Percentiles rank a stretch among this genome's conserved stretches.
Evolutionary conservation across 1,140 invertebrate species (phyloP).

Genomic region (Macrocentrus cingulum): DNA sequence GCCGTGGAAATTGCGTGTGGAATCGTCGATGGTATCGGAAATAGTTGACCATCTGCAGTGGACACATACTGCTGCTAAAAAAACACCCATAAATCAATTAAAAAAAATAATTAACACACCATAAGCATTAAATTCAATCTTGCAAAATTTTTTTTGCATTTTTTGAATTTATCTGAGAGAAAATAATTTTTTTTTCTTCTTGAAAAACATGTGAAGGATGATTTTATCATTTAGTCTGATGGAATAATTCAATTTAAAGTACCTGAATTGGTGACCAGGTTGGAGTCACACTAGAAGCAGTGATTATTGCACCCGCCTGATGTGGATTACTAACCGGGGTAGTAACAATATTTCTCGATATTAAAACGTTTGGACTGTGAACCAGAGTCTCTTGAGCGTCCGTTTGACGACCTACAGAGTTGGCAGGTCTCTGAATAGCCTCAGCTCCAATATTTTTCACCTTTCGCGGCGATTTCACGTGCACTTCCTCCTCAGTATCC

Average conservation of each 20-base stretch:
- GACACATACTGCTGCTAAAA: conserved; percentile 41
- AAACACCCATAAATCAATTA: background rate
- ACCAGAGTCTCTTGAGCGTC: conserved; percentile 5
- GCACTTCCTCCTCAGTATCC: conserved; percentile 47
- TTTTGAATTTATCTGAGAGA: too few species aligned
- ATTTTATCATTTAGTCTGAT: too few species aligned
- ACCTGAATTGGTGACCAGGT: conserved; percentile 1
- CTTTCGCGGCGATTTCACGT: conserved; percentile 30
- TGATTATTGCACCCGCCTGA: background rate
- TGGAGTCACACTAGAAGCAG: background rate
- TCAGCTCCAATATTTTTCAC: conserved; percentile 20
- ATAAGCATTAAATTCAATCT: too few species aligned
- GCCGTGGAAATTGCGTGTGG: conserved; percentile 33
- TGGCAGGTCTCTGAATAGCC: conserved; percentile 21
- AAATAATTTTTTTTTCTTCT: too few species aligned
- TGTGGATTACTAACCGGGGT: conserved; percentile 21
- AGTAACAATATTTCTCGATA: conserved; percentile 22
- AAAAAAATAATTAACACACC: too few species aligned
- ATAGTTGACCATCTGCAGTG: conserved; percentile 41
- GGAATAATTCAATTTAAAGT: too few species aligned
- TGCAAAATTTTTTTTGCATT: too few species aligned
- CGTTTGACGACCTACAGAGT: background rate
- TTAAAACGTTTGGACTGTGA: background rate
- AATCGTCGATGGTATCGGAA: conserved; percentile 36
- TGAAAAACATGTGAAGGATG: too few species aligned